Base-by-base conservation (phyloP, 2,113 vertebrate species). In the Labeo rohita region DNA sequence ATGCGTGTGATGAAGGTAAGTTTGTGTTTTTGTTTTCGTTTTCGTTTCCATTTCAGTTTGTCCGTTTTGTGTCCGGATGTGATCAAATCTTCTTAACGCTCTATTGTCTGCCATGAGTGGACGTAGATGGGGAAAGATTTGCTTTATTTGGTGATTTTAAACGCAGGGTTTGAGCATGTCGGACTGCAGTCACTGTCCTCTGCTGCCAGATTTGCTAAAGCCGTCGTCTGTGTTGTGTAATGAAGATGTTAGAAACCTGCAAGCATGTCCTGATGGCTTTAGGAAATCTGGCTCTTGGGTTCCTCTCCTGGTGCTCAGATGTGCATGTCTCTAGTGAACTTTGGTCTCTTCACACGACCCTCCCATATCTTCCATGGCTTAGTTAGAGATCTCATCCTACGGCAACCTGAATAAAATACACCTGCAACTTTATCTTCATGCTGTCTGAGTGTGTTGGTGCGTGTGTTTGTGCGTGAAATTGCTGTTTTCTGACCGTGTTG, bases 271-370 rank as follows among this genome's bases (percentile, higher is more conserved):
- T 9, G 43, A 36, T 66, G 56, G 79, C 84, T 88, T 85, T 77
- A 79, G 73, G 73, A 88, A 63, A 77, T 86, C 73, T 74, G 84
- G 81, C 43, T 61, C 54, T 59, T 79, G 65, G 79, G 56, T 66
- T 77, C 56, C 39, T 77, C 70, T 73, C n/a, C 75, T 65, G 39
- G 78, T 86, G 85, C n/a, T 82, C 63, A 21, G 65, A 80, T 87
- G 77, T 87, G 88, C 88, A 89, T 89, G 88, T 23, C 52, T 82
- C 61, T 66, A 63, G 61, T 80, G 36, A 84, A 66, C 65, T 72
- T 61, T 73, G 79, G 43, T 47, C 39, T 70, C 75, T 65, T 54
- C 63, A 47, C 28, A 34, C 21, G 49, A 56, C 49, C 16, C n/a
- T 87, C 73, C 70, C 61, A 49, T 72, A 88, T 87, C 76, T 65